Evolutionary conservation across 2,888 invertebrate genomes (phyloP), one percentile per base, ranked within the genome.

Genomic region (Cataglyphis rosenhaueri): DNA sequence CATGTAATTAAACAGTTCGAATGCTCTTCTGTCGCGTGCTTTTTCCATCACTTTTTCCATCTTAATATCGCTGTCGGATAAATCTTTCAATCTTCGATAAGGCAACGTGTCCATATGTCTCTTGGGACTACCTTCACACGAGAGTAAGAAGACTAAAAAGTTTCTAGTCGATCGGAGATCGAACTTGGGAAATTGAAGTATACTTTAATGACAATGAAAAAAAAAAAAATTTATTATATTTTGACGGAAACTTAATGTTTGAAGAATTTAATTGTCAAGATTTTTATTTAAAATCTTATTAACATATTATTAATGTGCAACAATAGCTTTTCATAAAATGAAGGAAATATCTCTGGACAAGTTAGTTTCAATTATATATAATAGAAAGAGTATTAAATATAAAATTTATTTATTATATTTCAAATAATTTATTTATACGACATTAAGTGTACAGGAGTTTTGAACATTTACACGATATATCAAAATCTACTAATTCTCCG

Each of bases 1-100:
- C 86, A 83, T 74, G 76, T 74, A 82, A 78, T 85, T 84, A 75
- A 15, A 21, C 6, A 6, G 68, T 74, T 87, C 85, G 62, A 89
- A 83, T 81, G 82, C 83, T 86, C 86, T 89, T 89, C 81, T 83
- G 84, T 85, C 68, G 79, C 85, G 84, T 81, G 85, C 5, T 84
- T 84, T 74, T 83, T 75, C 70, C 74, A 81, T 81, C 25, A 1
- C 25, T 25, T 25, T 25, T 25, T 25, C 25, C 25, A 1, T 25
- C 1, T 25, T 25, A 89, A 89, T 88, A 87, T 89, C 84, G 85
- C 85, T 85, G 71, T 74, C 82, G 71, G 59, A 84, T 83, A 87
- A 86, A 89, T 88, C 83, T 89, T 82, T 82, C 84, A 81, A 88
- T 86, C 82, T 84, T 25, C 25, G 25, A 68, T 66, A 82, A 71